Evolutionary conservation across 2,797 vertebrate species (phyloP).

Genomic region (Siniperca scherzeri): DNA sequence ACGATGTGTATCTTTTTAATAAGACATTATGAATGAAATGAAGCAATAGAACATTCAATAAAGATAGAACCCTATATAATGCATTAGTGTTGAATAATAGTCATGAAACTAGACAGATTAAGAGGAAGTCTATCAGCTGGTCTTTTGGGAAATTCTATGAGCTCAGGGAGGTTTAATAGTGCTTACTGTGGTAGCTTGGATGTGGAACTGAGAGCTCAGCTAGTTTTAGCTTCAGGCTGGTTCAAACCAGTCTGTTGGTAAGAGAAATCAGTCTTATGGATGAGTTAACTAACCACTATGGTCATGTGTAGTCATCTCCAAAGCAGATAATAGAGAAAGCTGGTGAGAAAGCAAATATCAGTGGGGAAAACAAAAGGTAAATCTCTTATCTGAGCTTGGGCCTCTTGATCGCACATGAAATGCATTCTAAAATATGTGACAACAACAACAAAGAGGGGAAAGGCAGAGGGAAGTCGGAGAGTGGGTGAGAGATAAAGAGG

Average conservation of each 20-base stretch:
- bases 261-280: conserved; percentile 60
- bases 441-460: background rate
- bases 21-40: background rate
- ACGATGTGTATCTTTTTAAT: background rate
- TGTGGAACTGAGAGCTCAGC: conserved; percentile 55
- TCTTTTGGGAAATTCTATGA: conserved; percentile 45
- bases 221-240: conserved; percentile 66
- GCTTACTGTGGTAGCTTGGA: conserved; percentile 53
- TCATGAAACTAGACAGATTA: conserved; percentile 20
- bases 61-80: background rate
- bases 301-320: conserved; percentile 33
- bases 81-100: background rate
- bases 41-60: background rate
- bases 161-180: conserved; percentile 61
- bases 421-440: background rate
- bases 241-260: conserved; percentile 72
- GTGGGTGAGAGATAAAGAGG: conserved; percentile 5
- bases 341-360: conserved; percentile 29
- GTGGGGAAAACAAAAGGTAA: background rate
- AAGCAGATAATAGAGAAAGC: conserved; percentile 42
- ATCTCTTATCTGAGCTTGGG: background rate
- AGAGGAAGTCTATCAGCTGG: conserved; percentile 43
- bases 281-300: conserved; percentile 51
- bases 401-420: conserved; percentile 9
- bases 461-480: background rate